A percentile compares a stretch with the other conserved stretches of the same genome.
Evolutionary conservation across 2,888 invertebrate genomes (phyloP).

Genomic region (Sussaba pulchella): DNA sequence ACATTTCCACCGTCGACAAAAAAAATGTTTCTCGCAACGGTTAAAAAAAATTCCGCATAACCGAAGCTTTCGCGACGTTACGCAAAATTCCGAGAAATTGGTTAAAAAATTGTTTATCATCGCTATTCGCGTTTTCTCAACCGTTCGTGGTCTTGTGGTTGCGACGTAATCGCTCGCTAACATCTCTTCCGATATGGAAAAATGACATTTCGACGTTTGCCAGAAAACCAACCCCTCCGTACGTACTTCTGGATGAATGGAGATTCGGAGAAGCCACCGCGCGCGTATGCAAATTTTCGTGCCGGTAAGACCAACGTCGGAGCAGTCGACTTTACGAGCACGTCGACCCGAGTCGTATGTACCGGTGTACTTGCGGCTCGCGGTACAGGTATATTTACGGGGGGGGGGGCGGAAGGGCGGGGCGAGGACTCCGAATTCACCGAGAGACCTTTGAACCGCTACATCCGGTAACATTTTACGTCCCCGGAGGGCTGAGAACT

Average conservation of each 20-base stretch:
- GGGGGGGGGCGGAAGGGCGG: no score
- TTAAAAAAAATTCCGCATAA: no score
- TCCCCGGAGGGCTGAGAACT: slow-evolving; percentile 23
- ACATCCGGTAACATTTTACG: slow-evolving; percentile 31
- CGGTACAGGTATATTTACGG: no score
- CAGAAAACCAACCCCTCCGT: neutral
- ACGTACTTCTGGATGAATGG: neutral
- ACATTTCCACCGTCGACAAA: neutral
- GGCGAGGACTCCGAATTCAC: slow-evolving; percentile 13
- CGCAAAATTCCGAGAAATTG: no score
- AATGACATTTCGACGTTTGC: neutral
- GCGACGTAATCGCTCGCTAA: neutral
- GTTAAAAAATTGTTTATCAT: neutral
- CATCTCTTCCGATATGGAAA: neutral
- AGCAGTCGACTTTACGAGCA: slow-evolving; percentile 42
- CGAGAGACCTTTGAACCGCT: neutral
- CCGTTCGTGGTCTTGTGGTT: neutral
- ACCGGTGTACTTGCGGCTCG: neutral
- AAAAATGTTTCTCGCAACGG: no score
- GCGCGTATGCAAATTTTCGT: slow-evolving; percentile 24
- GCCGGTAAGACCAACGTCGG: neutral
- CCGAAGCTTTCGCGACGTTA: no score
- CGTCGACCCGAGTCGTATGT: slow-evolving; percentile 12
- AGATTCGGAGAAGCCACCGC: neutral
- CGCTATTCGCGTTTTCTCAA: neutral